phyloP scores from a whole-genome alignment of 2,797 vertebrate genomes.

The Acipenser transmontanus region DNA sequence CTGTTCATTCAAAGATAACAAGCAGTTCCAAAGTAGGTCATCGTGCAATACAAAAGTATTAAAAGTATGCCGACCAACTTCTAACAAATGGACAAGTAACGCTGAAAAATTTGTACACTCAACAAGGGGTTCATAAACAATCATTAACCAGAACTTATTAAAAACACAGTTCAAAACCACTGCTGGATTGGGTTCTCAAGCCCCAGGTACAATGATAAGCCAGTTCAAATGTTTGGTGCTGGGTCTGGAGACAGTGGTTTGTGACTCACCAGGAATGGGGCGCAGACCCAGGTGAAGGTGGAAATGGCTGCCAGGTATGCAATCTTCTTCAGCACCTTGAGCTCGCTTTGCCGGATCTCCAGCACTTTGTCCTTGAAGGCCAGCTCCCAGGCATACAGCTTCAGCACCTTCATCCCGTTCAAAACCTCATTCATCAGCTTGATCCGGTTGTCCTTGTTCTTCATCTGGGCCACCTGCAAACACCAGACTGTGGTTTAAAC shows the following conservation, averaged over 20 bases:
- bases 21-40: too few relatives aligned
- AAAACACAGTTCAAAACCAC: background rate
- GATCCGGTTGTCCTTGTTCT: slow-evolving; percentile 89
- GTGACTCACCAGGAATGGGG: slow-evolving; percentile 88
- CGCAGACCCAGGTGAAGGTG: slow-evolving; percentile 95
- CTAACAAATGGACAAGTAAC: too few relatives aligned
- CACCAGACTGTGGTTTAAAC: slow-evolving; percentile 11
- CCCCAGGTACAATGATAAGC: background rate
- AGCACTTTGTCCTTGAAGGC: slow-evolving; percentile 88
- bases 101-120: too few relatives aligned
- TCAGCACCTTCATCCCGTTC: slow-evolving; percentile 91
- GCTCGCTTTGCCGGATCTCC: slow-evolving; percentile 78
- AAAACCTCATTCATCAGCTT: slow-evolving; percentile 97
- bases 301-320: slow-evolving; percentile 82
- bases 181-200: background rate
- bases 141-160: too few relatives aligned
- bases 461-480: slow-evolving; percentile 90
- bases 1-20: too few relatives aligned
- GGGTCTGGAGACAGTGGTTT: background rate
- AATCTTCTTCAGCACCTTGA: slow-evolving; percentile 80
- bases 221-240: background rate
- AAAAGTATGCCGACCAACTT: too few relatives aligned
- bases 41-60: too few relatives aligned
- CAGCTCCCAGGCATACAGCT: slow-evolving; percentile 95
- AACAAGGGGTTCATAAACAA: too few relatives aligned